Percentiles rank a stretch among this genome's conserved stretches.
These are phyloP conservation scores for Pluvialis apricaria DNA, from an alignment of 2,113 vertebrate species.

Conservation along the genomic window DNA sequence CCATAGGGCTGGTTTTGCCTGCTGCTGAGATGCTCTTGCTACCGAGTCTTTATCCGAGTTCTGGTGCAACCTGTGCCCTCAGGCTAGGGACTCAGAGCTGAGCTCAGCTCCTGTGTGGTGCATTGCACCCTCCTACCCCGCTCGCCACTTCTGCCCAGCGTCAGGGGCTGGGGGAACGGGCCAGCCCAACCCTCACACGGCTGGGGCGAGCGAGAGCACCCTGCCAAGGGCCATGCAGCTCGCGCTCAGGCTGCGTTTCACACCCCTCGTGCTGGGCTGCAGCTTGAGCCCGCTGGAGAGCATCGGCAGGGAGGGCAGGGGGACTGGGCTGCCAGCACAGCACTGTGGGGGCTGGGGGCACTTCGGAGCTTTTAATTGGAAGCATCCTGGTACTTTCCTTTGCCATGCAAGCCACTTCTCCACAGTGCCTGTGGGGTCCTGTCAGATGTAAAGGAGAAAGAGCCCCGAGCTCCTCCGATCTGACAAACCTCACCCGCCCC, in stretches of 20 bases:
- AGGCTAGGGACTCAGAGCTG: neutral
- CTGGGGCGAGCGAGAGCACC: neutral
- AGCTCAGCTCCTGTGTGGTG: neutral
- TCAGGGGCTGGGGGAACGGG: neutral
- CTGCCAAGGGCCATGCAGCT: neutral
- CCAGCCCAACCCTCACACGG: fast-evolving
- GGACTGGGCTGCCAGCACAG: neutral
- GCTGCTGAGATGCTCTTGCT: neutral
- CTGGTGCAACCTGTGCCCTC: neutral
- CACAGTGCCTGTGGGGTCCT: constrained; percentile 32
- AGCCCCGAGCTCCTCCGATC: constrained; percentile 2
- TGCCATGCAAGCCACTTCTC: neutral
- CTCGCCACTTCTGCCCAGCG: neutral
- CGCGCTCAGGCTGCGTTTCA: neutral
- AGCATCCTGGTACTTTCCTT: constrained; percentile 36
- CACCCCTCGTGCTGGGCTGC: neutral
- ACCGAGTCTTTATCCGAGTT: neutral
- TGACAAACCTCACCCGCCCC: constrained; percentile 40
- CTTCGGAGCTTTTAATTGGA: neutral
- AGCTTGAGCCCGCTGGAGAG: neutral
- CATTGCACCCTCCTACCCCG: neutral
- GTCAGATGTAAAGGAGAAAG: constrained; percentile 36
- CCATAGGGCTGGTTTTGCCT: neutral
- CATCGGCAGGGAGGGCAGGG: neutral
- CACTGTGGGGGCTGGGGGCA: neutral